These are phyloP conservation scores for Toxotes lorentzi DNA, from an alignment of 2,797 vertebrate genomes.

Conservation along the genomic window DNA sequence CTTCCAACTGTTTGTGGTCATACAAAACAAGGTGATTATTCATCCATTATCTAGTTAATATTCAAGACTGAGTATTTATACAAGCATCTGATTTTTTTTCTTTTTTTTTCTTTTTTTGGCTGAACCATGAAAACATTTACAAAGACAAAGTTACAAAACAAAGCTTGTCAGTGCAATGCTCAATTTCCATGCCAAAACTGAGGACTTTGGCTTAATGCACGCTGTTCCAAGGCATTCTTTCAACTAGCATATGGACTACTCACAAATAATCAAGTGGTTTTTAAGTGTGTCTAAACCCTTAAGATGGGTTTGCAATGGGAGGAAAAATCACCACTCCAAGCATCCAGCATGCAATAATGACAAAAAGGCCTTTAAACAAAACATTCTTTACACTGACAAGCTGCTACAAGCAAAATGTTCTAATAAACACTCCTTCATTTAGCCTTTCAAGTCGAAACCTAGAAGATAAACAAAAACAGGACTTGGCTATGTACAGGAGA, in stretches of 20 bases:
- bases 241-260: constrained; percentile 63
- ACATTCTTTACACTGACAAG: constrained; percentile 59
- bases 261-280: constrained; percentile 77
- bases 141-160: constrained; percentile 73
- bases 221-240: constrained; percentile 76
- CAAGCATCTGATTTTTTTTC: constrained; percentile 51
- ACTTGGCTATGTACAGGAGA: constrained; percentile 69
- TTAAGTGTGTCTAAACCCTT: constrained; percentile 59
- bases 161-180: constrained; percentile 79
- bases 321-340: constrained; percentile 58
- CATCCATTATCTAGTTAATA: constrained; percentile 67
- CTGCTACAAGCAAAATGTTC: constrained; percentile 53
- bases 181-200: constrained; percentile 76
- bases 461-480: constrained; percentile 50
- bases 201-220: constrained; percentile 77
- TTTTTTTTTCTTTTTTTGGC: constrained; percentile 41
- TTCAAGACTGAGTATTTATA: constrained; percentile 67
- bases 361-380: constrained; percentile 45
- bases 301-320: constrained; percentile 56
- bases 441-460: constrained; percentile 67
- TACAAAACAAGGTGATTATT: constrained; percentile 57
- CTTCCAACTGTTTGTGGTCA: constrained; percentile 45
- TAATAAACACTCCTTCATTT: constrained; percentile 70
- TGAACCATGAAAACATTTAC: constrained; percentile 69
- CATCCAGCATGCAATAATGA: constrained; percentile 75